phyloP scores from a whole-genome alignment of 1,140 invertebrate species.

The Cydia splendana region DNA sequence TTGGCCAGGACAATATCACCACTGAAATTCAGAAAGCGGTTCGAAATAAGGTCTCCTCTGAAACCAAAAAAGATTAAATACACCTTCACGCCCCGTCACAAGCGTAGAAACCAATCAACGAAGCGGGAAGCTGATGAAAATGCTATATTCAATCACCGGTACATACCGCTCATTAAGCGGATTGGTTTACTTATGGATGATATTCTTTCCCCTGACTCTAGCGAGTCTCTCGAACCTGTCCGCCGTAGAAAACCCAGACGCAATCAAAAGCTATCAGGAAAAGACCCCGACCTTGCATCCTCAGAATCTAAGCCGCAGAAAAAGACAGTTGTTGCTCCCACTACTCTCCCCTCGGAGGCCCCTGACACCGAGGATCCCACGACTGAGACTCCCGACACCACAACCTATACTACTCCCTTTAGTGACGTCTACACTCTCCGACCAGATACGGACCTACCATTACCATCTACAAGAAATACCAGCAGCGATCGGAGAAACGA shows the following conservation, averaged over 20 bases:
- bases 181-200: constrained; percentile 69
- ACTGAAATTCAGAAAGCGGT: constrained; percentile 55
- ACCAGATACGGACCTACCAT: constrained; percentile 71
- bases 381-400: constrained; percentile 60
- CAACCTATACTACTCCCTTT: constrained; percentile 66
- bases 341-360: constrained; percentile 55
- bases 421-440: constrained; percentile 67
- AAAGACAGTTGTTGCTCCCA: constrained; percentile 63
- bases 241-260: constrained; percentile 40
- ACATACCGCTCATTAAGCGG: constrained; percentile 68
- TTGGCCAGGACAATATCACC: constrained; percentile 47
- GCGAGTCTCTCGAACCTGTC: constrained; percentile 49
- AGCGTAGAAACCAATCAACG: constrained; percentile 47
- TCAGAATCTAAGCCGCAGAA: constrained; percentile 48
- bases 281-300: constrained; percentile 36
- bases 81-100: constrained; percentile 47
- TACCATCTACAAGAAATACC: constrained; percentile 76
- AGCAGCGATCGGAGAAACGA: constrained; percentile 68
- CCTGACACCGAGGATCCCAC: constrained; percentile 43
- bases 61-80: constrained; percentile 56
- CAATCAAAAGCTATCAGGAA: constrained; percentile 46
- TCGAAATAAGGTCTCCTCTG: constrained; percentile 55
- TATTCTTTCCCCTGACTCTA: constrained; percentile 55
- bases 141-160: constrained; percentile 58
- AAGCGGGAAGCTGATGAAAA: constrained; percentile 57